A percentile compares a stretch with the other conserved stretches of the same genome.
Conservation (phyloP, 2,797 vertebrate genomes). For the Uromys caudimaculatus region DNA sequence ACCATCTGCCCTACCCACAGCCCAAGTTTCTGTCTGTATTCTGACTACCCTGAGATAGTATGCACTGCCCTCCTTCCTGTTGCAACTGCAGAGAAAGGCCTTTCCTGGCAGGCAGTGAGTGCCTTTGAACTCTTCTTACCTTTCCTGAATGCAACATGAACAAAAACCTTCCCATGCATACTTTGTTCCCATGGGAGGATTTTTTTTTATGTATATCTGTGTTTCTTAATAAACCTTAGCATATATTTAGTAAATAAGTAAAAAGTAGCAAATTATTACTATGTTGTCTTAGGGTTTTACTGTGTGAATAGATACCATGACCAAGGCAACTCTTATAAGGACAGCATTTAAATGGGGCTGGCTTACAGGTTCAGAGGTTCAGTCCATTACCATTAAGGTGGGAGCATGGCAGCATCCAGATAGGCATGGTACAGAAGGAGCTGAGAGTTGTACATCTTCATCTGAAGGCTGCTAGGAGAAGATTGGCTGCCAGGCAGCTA, state of each 20-base stretch:
- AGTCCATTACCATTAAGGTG: background rate
- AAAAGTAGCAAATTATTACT: background rate
- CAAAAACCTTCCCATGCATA: background rate
- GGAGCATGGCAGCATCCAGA: background rate
- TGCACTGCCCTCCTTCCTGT: background rate
- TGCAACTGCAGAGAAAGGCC: background rate
- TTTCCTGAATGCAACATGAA: background rate
- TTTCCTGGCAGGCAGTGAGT: background rate
- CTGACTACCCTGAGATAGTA: background rate
- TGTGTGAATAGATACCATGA: background rate
- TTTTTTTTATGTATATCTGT: background rate
- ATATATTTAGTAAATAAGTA: slow-evolving; percentile 40
- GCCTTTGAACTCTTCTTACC: background rate
- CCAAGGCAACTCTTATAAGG: background rate
- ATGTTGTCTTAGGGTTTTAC: background rate
- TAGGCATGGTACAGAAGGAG: too few relatives aligned
- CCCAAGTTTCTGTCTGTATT: background rate
- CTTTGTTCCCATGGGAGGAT: background rate
- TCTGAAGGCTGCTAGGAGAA: background rate
- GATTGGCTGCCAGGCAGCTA: background rate
- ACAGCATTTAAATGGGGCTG: background rate
- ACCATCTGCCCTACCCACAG: accelerated
- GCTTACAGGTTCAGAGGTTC: background rate
- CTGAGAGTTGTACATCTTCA: too few relatives aligned
- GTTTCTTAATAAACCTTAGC: slow-evolving; percentile 33